A percentile compares a stretch with the other conserved stretches of the same genome.
phyloP scores from a whole-genome alignment of 1,140 invertebrate species.

The Aphelenchoides besseyi region DNA sequence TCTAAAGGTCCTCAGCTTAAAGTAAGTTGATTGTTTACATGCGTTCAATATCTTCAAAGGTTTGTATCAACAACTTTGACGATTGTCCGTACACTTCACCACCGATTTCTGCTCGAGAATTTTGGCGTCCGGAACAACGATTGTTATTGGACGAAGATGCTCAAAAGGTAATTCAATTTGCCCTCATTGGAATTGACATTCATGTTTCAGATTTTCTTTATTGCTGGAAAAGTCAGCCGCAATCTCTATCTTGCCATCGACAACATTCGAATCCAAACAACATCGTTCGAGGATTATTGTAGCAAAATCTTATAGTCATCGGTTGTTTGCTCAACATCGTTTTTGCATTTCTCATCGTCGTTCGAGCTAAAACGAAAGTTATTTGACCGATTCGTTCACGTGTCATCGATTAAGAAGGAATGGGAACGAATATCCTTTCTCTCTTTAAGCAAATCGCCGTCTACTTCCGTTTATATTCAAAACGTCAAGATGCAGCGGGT shows the following conservation, averaged over 20 bases:
- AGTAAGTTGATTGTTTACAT: no score
- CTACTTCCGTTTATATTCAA: no score
- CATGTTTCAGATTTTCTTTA: conserved; percentile 43
- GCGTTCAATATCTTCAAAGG: no score
- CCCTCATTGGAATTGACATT: conserved; percentile 10
- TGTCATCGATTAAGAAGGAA: neutral
- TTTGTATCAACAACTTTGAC: conserved; percentile 48
- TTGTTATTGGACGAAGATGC: conserved; percentile 29
- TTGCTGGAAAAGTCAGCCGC: conserved; percentile 38
- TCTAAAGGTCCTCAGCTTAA: conserved; percentile 49
- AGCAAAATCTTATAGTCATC: neutral
- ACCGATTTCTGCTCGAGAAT: conserved; percentile 34
- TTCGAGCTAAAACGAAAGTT: no score
- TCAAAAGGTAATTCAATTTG: conserved; percentile 29
- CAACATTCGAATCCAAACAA: conserved; percentile 46
- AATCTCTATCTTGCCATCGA: conserved; percentile 49
- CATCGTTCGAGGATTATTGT: conserved; percentile 25
- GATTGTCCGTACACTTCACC: conserved; percentile 50
- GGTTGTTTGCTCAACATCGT: conserved; percentile 14
- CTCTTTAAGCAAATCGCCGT: neutral
- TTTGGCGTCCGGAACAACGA: conserved; percentile 40
- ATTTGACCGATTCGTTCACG: no score
- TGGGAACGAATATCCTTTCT: neutral
- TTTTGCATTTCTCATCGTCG: neutral
- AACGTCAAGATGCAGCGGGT: no score